A percentile compares a stretch with the other conserved stretches of the same genome.
Conservation (phyloP, 2,888 invertebrate genomes). For the Noctua janthe region DNA sequence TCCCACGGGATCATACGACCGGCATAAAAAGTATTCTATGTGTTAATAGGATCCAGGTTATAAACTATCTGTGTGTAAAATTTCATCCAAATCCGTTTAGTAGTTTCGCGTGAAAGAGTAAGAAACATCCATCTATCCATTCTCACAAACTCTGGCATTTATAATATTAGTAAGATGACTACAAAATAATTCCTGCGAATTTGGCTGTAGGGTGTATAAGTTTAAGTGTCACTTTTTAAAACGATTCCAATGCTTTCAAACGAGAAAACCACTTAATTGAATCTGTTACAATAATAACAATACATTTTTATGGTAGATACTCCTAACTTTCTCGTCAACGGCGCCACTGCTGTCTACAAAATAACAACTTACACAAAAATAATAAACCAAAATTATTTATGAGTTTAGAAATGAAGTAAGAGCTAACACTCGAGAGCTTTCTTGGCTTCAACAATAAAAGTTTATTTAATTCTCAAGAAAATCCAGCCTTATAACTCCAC, state of each 20-base stretch:
- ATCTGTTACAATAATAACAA: conserved; percentile 11
- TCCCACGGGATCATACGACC: no score
- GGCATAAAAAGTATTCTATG: no score
- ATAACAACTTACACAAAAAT: conserved; percentile 44
- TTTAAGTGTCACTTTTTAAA: not conserved
- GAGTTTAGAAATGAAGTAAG: conserved; percentile 58
- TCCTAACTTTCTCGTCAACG: conserved; percentile 10
- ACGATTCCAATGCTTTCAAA: not conserved
- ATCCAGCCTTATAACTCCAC: conserved; percentile 67
- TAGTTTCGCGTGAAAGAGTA: no score
- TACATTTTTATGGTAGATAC: conserved; percentile 25
- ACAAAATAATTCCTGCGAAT: not conserved
- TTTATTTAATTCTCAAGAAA: conserved; percentile 68
- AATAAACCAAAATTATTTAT: conserved; percentile 52
- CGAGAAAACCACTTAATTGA: conserved; percentile 6
- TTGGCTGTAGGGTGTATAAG: not conserved
- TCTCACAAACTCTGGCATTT: no score
- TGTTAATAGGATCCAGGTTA: no score
- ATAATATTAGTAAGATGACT: not conserved
- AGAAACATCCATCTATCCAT: no score
- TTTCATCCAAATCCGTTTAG: no score
- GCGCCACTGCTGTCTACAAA: conserved; percentile 33
- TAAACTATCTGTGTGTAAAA: no score
- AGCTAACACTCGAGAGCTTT: conserved; percentile 63
- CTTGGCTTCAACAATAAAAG: conserved; percentile 63